Base-by-base conservation (phyloP, 2,113 vertebrate species). In the Plecturocebus donacophilus region DNA sequence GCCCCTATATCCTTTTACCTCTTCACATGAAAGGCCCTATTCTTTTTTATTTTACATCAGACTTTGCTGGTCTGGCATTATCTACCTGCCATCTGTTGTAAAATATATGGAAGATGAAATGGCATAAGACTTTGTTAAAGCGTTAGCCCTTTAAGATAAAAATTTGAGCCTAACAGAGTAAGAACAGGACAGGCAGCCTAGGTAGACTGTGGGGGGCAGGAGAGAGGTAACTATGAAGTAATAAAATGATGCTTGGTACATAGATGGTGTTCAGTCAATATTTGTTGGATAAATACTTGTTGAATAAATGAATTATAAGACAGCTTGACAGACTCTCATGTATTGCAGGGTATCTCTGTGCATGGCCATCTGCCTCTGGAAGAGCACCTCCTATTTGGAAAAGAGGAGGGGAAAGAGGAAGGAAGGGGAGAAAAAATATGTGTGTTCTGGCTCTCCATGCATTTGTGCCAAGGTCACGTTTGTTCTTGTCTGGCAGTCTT, bases 401-500 rank as follows among this genome's bases (percentile, higher is more conserved):
- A 86, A 64, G 27, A 64, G 61, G 10, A 27, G 25, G 10, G 25
- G 58, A 61, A 61, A 76, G 23, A 92, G 47, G 58, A 95, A 79
- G 40, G 56, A 77, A 40, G 3, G 27, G 38, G 58, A 80, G 30
- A 87, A 90, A 40, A 68, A 8, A 40, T 12, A 2, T 45, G 75
- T 83, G 5, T 58, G 17, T 81, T 52, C 7, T 76, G 40, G 35
- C 13, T 70, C 23, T 88, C 42, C 9, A 9, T 19, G 35, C 12
- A 30, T 85, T 42, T 70, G n/a, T 68, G 30, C 32, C 45, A 12
- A 95, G 76, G 64, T 64, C 32, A 90, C 86, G 13, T 32, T 91
- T 97, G 47, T 94, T 90, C 42, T 81, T 88, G 32, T 25, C 47
- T 84, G 35, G 21, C 14, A 70, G 11, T 79, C 95, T 93, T 75